Percentiles rank a stretch among this genome's conserved stretches.
Evolutionary conservation across 2,888 invertebrate species (phyloP).

Genomic region (Cylloceria caligata): DNA sequence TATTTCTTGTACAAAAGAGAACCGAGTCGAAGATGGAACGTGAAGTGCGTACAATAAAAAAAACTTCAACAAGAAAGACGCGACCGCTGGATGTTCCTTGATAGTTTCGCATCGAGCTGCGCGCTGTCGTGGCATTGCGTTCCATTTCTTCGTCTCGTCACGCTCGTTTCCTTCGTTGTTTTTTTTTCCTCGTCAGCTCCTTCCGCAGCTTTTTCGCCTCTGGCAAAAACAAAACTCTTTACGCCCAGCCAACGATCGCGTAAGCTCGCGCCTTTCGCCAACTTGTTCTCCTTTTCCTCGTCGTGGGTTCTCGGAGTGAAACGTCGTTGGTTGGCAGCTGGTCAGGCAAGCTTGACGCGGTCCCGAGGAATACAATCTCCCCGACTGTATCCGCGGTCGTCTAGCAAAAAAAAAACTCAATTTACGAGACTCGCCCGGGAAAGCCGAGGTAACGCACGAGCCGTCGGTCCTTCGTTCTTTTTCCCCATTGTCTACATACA

Average conservation of each 20-base stretch:
- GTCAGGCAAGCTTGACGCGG: constrained; percentile 10
- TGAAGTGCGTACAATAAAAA: not conserved
- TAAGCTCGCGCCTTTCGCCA: constrained; percentile 55
- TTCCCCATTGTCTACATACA: not conserved
- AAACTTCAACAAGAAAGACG: not conserved
- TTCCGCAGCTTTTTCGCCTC: constrained; percentile 12
- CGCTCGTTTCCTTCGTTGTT: not conserved
- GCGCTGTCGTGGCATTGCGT: not conserved
- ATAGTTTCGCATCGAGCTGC: not conserved
- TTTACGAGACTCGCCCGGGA: constrained; percentile 50
- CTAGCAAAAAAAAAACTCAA: constrained; percentile 44
- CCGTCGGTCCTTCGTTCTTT: constrained; percentile 1
- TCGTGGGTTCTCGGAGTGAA: not conserved
- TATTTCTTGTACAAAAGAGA: not conserved
- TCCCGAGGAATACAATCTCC: constrained; percentile 18
- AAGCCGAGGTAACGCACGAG: constrained; percentile 53
- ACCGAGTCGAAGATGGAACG: not conserved
- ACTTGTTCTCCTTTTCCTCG: constrained; percentile 26
- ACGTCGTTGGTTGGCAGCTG: constrained; percentile 8
- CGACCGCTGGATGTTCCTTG: not conserved
- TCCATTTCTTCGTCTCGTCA: constrained; percentile 1
- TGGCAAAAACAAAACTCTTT: constrained; percentile 56
- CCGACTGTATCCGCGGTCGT: constrained; percentile 43
- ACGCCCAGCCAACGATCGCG: constrained; percentile 46
- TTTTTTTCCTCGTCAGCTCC: not conserved